A percentile compares a stretch with the other conserved stretches of the same genome.
Evolutionary conservation across 2,797 vertebrate genomes (phyloP).

Genomic region (Lindbergichthys nudifrons): DNA sequence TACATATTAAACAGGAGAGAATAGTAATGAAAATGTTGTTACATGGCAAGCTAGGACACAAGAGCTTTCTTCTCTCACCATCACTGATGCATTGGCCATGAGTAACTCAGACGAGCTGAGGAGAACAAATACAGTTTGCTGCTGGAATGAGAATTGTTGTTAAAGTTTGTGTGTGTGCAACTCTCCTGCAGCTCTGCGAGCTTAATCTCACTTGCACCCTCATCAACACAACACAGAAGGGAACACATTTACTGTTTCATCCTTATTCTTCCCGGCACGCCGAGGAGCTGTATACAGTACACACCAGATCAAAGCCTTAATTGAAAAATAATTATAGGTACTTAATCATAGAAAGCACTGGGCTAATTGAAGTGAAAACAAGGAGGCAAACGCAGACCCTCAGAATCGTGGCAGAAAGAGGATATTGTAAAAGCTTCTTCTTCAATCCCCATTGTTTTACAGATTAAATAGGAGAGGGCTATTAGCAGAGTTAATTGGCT

Average conservation of each 20-base stretch:
- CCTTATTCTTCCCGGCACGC: slow-evolving; percentile 81
- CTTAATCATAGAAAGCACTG: slow-evolving; percentile 99
- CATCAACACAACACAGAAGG: slow-evolving; percentile 83
- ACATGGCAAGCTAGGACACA: not conserved
- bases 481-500: slow-evolving; percentile 99
- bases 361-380: slow-evolving; percentile 99
- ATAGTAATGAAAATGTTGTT: not conserved
- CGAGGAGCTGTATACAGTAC: slow-evolving; percentile 87
- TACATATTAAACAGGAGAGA: not conserved
- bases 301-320: slow-evolving; percentile 99
- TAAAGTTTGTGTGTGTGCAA: slow-evolving; percentile 50
- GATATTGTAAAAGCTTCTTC: slow-evolving; percentile 97
- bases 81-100: not conserved
- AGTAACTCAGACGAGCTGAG: not conserved
- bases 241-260: slow-evolving; percentile 87
- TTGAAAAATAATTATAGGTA: slow-evolving; percentile 99
- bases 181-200: slow-evolving; percentile 67
- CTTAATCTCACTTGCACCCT: slow-evolving; percentile 80
- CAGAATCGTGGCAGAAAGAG: slow-evolving; percentile 95
- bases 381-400: slow-evolving; percentile 93
- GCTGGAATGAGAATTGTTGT: slow-evolving; percentile 37
- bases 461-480: slow-evolving; percentile 99
- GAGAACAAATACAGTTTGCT: slow-evolving; percentile 21
- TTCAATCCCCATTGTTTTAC: slow-evolving; percentile 98
- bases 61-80: not conserved